A percentile compares a stretch with the other conserved stretches of the same genome.
phyloP scores from a whole-genome alignment of 2,797 vertebrate species.

The Argyrosomus regius region DNA sequence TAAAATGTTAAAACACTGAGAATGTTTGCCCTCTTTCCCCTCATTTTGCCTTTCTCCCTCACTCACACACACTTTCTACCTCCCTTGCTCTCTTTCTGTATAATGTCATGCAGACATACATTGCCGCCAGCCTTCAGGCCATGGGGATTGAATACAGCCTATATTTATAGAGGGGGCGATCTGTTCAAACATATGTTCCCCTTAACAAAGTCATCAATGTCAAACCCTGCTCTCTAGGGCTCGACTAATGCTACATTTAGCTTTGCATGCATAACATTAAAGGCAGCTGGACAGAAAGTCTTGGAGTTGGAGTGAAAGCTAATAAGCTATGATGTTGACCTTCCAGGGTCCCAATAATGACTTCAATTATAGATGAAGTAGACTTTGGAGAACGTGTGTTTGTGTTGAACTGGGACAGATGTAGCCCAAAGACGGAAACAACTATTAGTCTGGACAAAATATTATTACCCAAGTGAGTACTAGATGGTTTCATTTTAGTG shows the following conservation, averaged over 20 bases:
- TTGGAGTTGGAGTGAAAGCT: constrained; percentile 61
- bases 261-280: constrained; percentile 70
- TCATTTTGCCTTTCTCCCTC: constrained; percentile 37
- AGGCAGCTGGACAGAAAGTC: constrained; percentile 68
- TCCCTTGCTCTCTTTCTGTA: constrained; percentile 45
- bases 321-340: constrained; percentile 66
- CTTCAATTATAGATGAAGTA: constrained; percentile 54
- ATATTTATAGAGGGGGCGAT: constrained; percentile 80
- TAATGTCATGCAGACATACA: constrained; percentile 80
- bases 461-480: constrained; percentile 32
- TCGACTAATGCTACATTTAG: constrained; percentile 75
- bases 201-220: constrained; percentile 84
- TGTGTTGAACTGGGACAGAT: constrained; percentile 35
- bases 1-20: constrained; percentile 32
- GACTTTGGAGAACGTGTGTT: constrained; percentile 39
- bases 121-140: constrained; percentile 70
- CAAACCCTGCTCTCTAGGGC: constrained; percentile 71
- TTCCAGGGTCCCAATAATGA: constrained; percentile 58
- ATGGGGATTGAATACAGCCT: constrained; percentile 77
- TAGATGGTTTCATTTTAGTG: constrained; percentile 30
- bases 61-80: constrained; percentile 27
- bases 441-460: constrained; percentile 23
- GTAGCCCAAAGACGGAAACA: constrained; percentile 22
- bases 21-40: constrained; percentile 37
- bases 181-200: constrained; percentile 83